Evolutionary conservation across 53 echinoderm and acorn worm species (phyloP).

Genomic region (Paracentrotus lividus): DNA sequence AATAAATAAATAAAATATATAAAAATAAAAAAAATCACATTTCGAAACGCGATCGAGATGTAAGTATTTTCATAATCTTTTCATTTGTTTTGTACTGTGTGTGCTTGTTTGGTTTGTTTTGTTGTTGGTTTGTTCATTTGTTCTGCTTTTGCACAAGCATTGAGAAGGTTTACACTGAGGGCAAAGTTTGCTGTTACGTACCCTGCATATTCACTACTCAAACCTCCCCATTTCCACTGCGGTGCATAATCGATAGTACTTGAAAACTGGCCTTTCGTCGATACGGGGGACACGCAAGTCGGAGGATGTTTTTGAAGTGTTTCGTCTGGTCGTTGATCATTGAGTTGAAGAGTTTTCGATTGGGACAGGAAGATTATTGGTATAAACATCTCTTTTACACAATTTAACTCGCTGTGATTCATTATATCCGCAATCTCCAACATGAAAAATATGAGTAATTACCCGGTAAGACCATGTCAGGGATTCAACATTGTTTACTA

Average conservation of each 20-base stretch:
- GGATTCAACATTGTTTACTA: too few species aligned
- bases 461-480: too few species aligned
- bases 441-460: too few species aligned
- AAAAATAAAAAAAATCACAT: too few species aligned
- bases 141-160: background rate
- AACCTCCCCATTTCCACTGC: background rate
- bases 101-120: too few species aligned
- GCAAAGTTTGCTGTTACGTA: background rate
- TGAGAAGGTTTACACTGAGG: background rate
- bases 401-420: background rate
- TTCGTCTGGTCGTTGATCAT: background rate
- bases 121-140: too few species aligned
- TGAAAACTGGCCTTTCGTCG: background rate
- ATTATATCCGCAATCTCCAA: background rate
- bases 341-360: conserved; percentile 15
- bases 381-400: conserved; percentile 9
- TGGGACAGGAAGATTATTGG: background rate
- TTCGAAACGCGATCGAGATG: too few species aligned
- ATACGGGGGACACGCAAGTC: background rate
- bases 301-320: background rate
- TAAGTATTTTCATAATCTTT: too few species aligned
- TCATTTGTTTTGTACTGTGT: too few species aligned
- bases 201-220: background rate
- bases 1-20: too few species aligned
- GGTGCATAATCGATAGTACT: background rate